phyloP scores from a whole-genome alignment of 2,113 vertebrate species.

The rat (Rattus norvegicus) region DNA sequence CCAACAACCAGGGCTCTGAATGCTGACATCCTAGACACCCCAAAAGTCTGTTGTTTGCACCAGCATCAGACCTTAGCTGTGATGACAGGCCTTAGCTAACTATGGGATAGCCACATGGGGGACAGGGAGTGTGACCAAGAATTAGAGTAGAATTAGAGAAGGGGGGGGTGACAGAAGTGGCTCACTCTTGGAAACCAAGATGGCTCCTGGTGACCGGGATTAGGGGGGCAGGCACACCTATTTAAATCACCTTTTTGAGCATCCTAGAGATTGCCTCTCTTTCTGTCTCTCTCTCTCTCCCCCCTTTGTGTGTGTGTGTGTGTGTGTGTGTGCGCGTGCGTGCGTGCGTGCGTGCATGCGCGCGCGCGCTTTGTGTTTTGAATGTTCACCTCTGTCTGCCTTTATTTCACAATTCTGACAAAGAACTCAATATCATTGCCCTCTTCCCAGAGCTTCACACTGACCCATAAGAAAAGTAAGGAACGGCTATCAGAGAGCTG shows the following conservation, averaged over 20 bases:
- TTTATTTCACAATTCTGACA: neutral
- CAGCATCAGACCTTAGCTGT: neutral
- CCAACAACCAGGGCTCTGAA: neutral
- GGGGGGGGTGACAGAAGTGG: accelerated
- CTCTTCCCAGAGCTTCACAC: neutral
- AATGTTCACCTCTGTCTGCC: neutral
- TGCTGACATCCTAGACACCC: neutral
- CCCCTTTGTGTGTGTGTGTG: no score
- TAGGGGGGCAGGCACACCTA: neutral
- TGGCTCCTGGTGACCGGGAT: neutral
- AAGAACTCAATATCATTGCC: neutral
- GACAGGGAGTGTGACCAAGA: neutral
- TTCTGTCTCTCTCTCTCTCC: neutral
- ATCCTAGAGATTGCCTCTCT: neutral
- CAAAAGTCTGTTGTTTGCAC: no score
- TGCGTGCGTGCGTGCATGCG: neutral
- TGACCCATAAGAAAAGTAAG: neutral
- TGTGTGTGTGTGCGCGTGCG: neutral
- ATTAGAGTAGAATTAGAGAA: neutral
- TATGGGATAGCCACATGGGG: neutral
- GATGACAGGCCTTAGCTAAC: neutral
- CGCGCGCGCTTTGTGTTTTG: neutral
- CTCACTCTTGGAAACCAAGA: neutral
- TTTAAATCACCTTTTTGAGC: neutral
- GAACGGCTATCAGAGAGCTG: neutral